Evolutionary conservation across 2,113 vertebrate genomes (phyloP), one percentile per base, ranked within the genome.

Genomic region (Equus przewalskii): DNA sequence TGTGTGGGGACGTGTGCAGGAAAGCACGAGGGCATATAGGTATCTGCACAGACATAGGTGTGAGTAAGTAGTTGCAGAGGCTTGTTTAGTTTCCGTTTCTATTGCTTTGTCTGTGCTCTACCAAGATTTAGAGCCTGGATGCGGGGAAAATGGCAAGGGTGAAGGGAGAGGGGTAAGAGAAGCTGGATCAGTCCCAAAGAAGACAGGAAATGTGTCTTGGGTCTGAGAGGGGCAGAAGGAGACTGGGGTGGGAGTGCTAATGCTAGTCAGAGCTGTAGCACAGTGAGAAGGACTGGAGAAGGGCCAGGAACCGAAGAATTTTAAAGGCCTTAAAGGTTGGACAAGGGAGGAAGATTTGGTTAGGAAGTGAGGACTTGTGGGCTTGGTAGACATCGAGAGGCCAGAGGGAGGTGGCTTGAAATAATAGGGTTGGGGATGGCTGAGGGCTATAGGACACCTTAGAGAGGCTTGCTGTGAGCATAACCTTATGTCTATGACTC

Each of bases 21-120:
- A 72, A 91, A 93, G 72, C 78, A 85, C 70, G 88, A 96, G 90
- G 81, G 67, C 62, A 95, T 33, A 65, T 44, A 83, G 62, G 36
- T 72, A 84, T 56, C 33, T 73, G n/a, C 49, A 86, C 6, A 91
- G 24, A 49, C 0, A 7, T 22, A 94, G 65, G 76, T 91, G 30
- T 81, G 88, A 91, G 70, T 28, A 72, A 95, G 73, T 3, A 51
- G 60, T 51, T 90, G 44, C 46, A 88, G 67, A 84, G 44, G 56
- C 22, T 94, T 93, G 58, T 19, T 60, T 72, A 89, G n/a, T 89
- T 85, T 89, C 89, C 93, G 64, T 90, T 89, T 94, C 46, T 79
- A 80, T 64, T 92, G 58, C 60, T 89, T 80, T 97, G 21, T 90
- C 65, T 93, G 65, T 70, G 65, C 10, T 80, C 11, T 60, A 67